These are phyloP conservation scores for Dusona sp. DNA, from an alignment of 2,888 invertebrate species.

Conservation along the genomic window DNA sequence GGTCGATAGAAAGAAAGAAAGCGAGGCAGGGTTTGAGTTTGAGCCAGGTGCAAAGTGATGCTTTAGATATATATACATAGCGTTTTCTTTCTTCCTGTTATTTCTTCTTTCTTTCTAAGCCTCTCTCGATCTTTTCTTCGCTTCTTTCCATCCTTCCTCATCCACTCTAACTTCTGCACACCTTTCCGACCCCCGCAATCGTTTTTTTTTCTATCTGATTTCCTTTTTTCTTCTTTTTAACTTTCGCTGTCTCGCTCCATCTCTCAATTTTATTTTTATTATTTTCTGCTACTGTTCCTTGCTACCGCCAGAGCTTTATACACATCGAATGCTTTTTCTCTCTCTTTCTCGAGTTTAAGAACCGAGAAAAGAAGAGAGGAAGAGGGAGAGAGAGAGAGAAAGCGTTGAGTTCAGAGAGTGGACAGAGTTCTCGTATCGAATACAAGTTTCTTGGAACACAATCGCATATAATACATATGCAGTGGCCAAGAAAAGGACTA, in stretches of 20 bases:
- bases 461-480: constrained; percentile 84
- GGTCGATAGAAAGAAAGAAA: constrained; percentile 26
- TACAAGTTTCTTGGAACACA: constrained; percentile 83
- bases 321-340: constrained; percentile 16
- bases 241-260: background rate
- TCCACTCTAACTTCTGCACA: constrained; percentile 54
- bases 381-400: constrained; percentile 54
- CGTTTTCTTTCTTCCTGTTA: constrained; percentile 29
- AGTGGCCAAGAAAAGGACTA: constrained; percentile 76
- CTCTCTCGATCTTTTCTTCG: constrained; percentile 33
- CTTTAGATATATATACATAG: constrained; percentile 17
- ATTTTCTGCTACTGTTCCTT: constrained; percentile 54
- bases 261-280: constrained; percentile 59
- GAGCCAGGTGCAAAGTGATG: constrained; percentile 82
- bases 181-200: constrained; percentile 44
- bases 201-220: constrained; percentile 20
- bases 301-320: constrained; percentile 56
- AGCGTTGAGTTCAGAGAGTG: constrained; percentile 68
- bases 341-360: constrained; percentile 36
- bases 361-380: constrained; percentile 24
- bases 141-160: constrained; percentile 58
- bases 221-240: background rate
- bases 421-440: constrained; percentile 74
- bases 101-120: constrained; percentile 33
- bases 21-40: constrained; percentile 58